A percentile compares a stretch with the other conserved stretches of the same genome.
phyloP scores from a whole-genome alignment of 2,113 vertebrate genomes.

The Bujurquina vittata region DNA sequence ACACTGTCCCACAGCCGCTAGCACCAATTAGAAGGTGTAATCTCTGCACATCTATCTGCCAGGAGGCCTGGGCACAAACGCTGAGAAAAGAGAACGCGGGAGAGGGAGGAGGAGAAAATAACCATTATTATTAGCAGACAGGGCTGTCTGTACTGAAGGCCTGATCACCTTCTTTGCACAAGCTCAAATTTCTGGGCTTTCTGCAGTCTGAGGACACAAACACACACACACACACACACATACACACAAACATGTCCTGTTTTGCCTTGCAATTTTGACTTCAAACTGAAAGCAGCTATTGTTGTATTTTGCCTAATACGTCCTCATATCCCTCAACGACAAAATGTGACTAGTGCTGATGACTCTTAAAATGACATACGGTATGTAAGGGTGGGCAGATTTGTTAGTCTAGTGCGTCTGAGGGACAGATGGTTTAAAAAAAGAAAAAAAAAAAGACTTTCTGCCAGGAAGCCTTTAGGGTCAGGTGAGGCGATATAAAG shows the following conservation, averaged over 20 bases:
- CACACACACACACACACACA: constrained; percentile 3
- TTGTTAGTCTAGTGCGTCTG: neutral
- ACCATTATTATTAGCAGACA: constrained; percentile 66
- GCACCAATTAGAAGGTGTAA: constrained; percentile 73
- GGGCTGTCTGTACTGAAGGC: constrained; percentile 66
- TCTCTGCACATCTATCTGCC: constrained; percentile 77
- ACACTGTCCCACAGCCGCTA: constrained; percentile 54
- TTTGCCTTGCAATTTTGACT: constrained; percentile 49
- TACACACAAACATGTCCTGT: constrained; percentile 16
- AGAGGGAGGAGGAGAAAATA: constrained; percentile 69
- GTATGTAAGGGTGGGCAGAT: neutral
- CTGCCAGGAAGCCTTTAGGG: neutral
- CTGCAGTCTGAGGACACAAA: constrained; percentile 31
- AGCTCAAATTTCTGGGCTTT: constrained; percentile 27
- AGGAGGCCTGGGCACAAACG: constrained; percentile 66
- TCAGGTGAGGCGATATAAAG: neutral
- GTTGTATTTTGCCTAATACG: constrained; percentile 9
- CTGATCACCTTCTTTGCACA: constrained; percentile 72
- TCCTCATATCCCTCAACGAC: neutral
- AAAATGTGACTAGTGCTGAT: constrained; percentile 3
- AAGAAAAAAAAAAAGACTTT: neutral
- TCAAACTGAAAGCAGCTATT: constrained; percentile 31
- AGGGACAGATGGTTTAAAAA: neutral
- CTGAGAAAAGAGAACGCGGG: constrained; percentile 68
- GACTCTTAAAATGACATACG: neutral